A percentile compares a stretch with the other conserved stretches of the same genome.
Conservation (phyloP, 2,113 vertebrate genomes). For the Dolichallabes microphthalmus region DNA sequence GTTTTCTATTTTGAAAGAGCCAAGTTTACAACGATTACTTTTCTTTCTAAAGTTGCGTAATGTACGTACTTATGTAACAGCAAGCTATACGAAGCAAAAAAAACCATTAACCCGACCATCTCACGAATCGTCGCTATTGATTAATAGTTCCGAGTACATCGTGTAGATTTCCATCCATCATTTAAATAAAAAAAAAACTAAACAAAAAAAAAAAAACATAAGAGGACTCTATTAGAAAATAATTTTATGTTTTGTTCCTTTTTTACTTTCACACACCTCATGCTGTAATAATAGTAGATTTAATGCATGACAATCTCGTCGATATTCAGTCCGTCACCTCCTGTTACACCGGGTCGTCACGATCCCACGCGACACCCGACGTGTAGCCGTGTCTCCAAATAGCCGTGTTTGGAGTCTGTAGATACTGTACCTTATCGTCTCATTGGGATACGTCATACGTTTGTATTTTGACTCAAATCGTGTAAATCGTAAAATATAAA, state of each 20-base stretch:
- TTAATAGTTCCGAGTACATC: constrained; percentile 22
- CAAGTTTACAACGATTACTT: constrained; percentile 48
- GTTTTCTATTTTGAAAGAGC: constrained; percentile 48
- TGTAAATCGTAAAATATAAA: constrained; percentile 48
- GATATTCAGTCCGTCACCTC: constrained; percentile 56
- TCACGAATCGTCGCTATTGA: constrained; percentile 36
- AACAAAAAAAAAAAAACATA: neutral
- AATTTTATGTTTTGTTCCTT: neutral
- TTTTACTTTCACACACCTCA: constrained; percentile 47
- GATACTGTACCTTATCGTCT: constrained; percentile 20
- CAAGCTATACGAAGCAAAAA: constrained; percentile 53
- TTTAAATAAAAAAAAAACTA: neutral
- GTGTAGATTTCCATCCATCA: constrained; percentile 15
- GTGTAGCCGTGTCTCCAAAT: constrained; percentile 30
- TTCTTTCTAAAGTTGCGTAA: constrained; percentile 52
- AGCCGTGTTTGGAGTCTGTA: constrained; percentile 31
- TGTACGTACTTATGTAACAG: constrained; percentile 51
- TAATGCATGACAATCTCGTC: constrained; percentile 73
- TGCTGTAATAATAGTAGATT: constrained; percentile 63
- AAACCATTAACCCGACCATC: constrained; percentile 42
- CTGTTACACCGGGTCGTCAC: constrained; percentile 55
- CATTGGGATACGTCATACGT: constrained; percentile 42
- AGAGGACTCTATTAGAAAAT: constrained; percentile 9
- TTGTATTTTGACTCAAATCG: constrained; percentile 55
- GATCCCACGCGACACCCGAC: constrained; percentile 53